phyloP scores from a whole-genome alignment of 2,888 invertebrate genomes.

The Eurytoma californica region DNA sequence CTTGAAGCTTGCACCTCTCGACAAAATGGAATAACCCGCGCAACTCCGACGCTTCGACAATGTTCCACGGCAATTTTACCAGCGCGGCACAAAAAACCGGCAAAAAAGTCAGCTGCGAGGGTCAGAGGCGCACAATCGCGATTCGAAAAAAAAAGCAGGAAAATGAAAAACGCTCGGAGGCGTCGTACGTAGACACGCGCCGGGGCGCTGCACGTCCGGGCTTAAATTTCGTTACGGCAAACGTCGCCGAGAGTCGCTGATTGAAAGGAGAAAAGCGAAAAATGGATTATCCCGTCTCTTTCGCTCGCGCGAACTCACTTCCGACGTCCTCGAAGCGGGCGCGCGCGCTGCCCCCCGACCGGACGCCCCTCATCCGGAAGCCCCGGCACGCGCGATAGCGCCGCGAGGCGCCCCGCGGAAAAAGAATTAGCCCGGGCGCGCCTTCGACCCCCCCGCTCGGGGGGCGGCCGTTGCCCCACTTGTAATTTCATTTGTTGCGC shows the following conservation, averaged over 20 bases:
- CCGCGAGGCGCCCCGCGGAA: conserved; percentile 2
- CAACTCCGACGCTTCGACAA: background rate
- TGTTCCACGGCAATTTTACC: background rate
- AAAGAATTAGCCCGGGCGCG: conserved; percentile 24
- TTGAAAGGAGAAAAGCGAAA: conserved; percentile 51
- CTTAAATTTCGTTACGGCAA: conserved; percentile 34
- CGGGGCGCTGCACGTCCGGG: background rate
- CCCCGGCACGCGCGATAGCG: conserved; percentile 43
- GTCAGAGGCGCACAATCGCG: conserved; percentile 11
- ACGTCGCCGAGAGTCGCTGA: conserved; percentile 39
- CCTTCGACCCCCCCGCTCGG: background rate
- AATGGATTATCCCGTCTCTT: conserved; percentile 44
- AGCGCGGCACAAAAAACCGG: background rate
- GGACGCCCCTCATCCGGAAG: conserved; percentile 36
- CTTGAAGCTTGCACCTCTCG: background rate
- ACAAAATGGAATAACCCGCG: background rate
- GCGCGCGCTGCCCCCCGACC: background rate
- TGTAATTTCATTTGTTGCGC: conserved; percentile 51
- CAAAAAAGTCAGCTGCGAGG: background rate
- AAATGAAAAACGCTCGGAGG: background rate
- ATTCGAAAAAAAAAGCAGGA: background rate
- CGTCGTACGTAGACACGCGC: background rate
- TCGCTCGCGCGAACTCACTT: background rate
- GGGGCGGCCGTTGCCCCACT: conserved; percentile 20
- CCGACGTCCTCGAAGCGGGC: background rate